Percentiles rank a stretch among this genome's conserved stretches.
Evolutionary conservation across 1,140 invertebrate species (phyloP).

Genomic region (Rhopalosiphum padi): DNA sequence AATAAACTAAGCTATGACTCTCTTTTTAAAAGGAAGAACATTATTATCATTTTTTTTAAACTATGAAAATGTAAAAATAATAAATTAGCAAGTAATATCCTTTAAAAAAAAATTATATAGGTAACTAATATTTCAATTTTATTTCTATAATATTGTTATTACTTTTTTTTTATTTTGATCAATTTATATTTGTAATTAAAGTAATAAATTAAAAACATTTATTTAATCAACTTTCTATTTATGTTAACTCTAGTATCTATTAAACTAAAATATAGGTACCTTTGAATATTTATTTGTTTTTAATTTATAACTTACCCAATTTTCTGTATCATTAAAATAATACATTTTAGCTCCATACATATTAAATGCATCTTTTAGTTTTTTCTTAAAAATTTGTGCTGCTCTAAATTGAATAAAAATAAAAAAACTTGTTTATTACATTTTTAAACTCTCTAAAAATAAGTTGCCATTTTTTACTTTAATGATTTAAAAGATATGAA

Average conservation of each 20-base stretch:
- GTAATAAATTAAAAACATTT: neutral
- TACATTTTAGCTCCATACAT: slow-evolving; percentile 47
- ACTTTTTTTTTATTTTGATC: neutral
- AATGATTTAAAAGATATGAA: slow-evolving; percentile 54
- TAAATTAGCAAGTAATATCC: too few relatives aligned
- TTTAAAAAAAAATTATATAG: neutral
- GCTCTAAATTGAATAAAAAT: slow-evolving; percentile 28
- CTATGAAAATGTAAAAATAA: too few relatives aligned
- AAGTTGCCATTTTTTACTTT: slow-evolving; percentile 12
- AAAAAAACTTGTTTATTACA: neutral
- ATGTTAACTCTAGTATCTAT: neutral
- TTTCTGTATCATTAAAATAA: slow-evolving; percentile 52
- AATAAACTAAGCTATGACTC: too few relatives aligned
- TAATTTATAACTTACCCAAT: slow-evolving; percentile 40
- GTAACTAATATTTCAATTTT: neutral
- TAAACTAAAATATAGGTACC: neutral
- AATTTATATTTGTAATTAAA: neutral
- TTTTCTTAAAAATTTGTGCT: slow-evolving; percentile 54
- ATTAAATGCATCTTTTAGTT: slow-evolving; percentile 29
- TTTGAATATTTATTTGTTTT: neutral
- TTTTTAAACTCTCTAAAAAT: neutral
- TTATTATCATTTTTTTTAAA: too few relatives aligned
- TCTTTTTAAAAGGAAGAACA: too few relatives aligned
- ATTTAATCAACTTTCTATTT: neutral
- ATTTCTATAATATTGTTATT: neutral